Evolutionary conservation across 2,113 vertebrate genomes (phyloP).

Genomic region (Brachypteracias leptosomus): DNA sequence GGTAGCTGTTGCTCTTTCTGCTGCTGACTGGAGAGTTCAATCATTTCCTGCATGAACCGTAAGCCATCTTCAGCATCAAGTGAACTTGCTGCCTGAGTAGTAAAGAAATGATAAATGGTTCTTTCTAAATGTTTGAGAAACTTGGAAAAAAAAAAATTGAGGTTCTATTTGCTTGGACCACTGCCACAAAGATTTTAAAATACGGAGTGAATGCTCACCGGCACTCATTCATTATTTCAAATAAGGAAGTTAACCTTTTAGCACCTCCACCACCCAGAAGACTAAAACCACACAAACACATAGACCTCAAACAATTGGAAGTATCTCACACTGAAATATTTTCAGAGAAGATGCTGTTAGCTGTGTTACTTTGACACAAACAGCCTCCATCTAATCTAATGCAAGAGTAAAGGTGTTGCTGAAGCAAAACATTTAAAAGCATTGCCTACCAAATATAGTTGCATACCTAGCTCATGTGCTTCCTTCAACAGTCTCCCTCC

Average conservation of each 20-base stretch:
- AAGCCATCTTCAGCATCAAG: conserved; percentile 95
- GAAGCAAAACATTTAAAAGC: background rate
- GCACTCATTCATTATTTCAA: background rate
- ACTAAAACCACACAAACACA: background rate
- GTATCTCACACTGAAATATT: background rate
- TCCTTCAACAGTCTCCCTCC: background rate
- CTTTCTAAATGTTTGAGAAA: background rate
- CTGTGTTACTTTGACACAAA: background rate
- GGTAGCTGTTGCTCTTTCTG: conserved; percentile 98
- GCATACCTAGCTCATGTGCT: background rate
- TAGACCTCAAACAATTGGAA: background rate
- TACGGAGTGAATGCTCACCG: background rate
- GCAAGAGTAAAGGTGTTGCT: background rate
- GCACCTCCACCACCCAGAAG: background rate
- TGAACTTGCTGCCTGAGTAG: conserved; percentile 88
- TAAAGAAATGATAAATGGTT: background rate
- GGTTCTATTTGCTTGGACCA: background rate
- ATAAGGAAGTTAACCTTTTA: background rate
- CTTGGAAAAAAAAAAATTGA: background rate
- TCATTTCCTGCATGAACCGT: conserved; percentile 99
- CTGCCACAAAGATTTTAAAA: background rate
- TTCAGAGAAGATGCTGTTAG: background rate
- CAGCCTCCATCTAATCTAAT: background rate
- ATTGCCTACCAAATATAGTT: background rate
- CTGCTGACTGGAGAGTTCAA: conserved; percentile 97